Percentiles rank a stretch among this genome's conserved stretches.
Conservation (phyloP, 2,888 invertebrate genomes). For the Cantharis lateralis region DNA sequence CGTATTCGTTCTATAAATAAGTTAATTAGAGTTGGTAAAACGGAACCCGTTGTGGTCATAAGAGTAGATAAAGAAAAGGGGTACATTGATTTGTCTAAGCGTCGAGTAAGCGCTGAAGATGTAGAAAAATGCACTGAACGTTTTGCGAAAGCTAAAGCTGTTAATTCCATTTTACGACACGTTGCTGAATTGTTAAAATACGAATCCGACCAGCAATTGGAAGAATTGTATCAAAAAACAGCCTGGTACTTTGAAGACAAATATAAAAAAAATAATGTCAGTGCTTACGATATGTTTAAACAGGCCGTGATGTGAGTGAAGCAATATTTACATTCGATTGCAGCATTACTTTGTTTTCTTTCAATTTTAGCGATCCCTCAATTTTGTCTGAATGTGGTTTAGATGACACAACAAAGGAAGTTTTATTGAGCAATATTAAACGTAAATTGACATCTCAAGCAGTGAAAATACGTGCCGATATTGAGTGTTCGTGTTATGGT, state of each 20-base stretch:
- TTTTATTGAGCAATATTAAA: conserved; percentile 91
- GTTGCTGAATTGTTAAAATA: conserved; percentile 94
- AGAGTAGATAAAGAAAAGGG: conserved; percentile 99
- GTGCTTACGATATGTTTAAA: conserved; percentile 97
- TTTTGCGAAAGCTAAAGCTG: conserved; percentile 97
- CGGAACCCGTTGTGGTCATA: conserved; percentile 98
- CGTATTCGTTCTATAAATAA: conserved; percentile 99
- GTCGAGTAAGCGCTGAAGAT: conserved; percentile 97
- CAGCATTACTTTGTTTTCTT: conserved; percentile 1
- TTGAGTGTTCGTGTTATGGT: conserved; percentile 92
- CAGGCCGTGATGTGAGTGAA: conserved; percentile 89
- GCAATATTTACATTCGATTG: conserved; percentile 3
- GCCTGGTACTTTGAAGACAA: conserved; percentile 99
- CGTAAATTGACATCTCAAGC: conserved; percentile 95
- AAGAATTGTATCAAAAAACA: conserved; percentile 93
- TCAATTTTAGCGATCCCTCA: conserved; percentile 78
- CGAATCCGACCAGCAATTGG: conserved; percentile 88
- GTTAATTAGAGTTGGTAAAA: conserved; percentile 96
- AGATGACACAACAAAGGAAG: conserved; percentile 89
- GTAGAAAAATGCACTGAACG: conserved; percentile 98
- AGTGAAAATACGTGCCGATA: conserved; percentile 92
- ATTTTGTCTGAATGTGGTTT: conserved; percentile 95
- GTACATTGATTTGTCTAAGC: conserved; percentile 99
- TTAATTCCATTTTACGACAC: conserved; percentile 96
- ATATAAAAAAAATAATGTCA: conserved; percentile 91